Evolutionary conservation across 2,797 vertebrate species (phyloP).

Genomic region (Rallus crepitans): DNA sequence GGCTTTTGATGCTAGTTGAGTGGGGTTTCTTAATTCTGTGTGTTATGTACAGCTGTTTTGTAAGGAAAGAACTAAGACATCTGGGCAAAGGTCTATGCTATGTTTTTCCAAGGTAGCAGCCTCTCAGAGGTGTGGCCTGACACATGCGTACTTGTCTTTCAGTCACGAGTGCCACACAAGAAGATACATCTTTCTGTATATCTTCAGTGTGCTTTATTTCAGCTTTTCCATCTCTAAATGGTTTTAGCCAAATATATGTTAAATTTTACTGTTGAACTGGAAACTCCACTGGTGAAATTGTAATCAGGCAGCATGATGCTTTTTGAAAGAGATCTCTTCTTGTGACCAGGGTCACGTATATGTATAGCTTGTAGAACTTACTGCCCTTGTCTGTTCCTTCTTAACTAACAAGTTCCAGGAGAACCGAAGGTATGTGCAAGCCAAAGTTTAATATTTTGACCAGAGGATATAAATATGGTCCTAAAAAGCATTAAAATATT

Average conservation of each 20-base stretch:
- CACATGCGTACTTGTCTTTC: background rate
- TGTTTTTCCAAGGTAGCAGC: background rate
- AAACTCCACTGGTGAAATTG: background rate
- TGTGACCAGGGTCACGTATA: rapidly evolving
- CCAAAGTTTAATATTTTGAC: background rate
- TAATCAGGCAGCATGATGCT: background rate
- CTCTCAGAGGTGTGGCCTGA: background rate
- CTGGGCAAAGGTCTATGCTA: background rate
- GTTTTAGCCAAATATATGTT: background rate
- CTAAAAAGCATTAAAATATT: background rate
- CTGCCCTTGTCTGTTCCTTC: background rate
- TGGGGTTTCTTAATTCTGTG: background rate
- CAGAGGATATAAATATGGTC: background rate
- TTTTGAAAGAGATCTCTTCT: background rate
- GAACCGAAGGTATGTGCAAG: background rate
- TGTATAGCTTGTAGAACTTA: background rate
- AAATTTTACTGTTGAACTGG: background rate
- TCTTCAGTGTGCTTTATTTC: background rate
- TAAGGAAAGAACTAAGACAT: background rate
- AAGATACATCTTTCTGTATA: background rate
- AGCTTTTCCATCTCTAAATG: background rate
- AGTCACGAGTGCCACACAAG: background rate
- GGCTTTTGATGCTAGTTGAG: background rate
- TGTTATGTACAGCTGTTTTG: background rate
- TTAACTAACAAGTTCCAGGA: background rate